phyloP scores from a whole-genome alignment of 2,113 vertebrate genomes.

The Sclerurus mexicanus region DNA sequence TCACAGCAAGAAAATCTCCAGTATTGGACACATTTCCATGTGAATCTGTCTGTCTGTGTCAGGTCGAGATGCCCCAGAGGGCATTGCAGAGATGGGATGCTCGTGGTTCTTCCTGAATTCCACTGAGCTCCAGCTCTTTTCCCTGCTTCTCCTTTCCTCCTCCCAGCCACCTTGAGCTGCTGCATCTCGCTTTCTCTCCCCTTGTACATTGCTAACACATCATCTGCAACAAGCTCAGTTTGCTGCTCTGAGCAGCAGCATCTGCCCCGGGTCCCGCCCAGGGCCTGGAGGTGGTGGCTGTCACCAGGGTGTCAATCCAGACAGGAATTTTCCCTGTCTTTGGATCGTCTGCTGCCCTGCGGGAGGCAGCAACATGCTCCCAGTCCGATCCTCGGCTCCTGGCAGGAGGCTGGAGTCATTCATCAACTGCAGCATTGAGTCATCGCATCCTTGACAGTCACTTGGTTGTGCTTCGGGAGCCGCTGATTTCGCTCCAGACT shows the following conservation, averaged over 20 bases:
- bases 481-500: not conserved
- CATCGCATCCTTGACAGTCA: not conserved
- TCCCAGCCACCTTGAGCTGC: not conserved
- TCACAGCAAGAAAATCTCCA: not conserved
- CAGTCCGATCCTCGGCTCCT: not conserved
- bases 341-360: not conserved
- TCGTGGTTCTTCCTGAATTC: not conserved
- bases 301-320: not conserved
- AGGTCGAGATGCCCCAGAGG: not conserved
- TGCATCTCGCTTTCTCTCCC: not conserved
- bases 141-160: not conserved
- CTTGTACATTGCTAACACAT: fast-evolving
- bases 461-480: not conserved
- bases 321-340: not conserved
- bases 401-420: not conserved
- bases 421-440: constrained; percentile 26
- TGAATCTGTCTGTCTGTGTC: not conserved
- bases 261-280: not conserved
- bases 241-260: not conserved
- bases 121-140: not conserved
- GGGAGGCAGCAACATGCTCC: not conserved
- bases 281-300: fast-evolving
- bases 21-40: not conserved
- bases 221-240: fast-evolving
- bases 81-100: not conserved